Base-by-base conservation (phyloP, 2,888 invertebrate species). In the Teleogryllus oceanicus region DNA sequence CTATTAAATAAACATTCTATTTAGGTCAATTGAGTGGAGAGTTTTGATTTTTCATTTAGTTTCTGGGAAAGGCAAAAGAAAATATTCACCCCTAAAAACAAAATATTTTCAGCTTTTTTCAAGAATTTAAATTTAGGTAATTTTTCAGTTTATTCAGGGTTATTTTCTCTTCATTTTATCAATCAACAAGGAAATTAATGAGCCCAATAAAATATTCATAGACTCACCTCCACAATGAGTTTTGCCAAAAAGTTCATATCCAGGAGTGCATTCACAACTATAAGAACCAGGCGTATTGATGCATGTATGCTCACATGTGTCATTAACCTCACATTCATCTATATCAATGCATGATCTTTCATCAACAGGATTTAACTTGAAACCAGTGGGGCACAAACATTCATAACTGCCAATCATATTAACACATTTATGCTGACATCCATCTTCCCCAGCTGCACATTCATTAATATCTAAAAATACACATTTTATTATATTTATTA, bases 341-440 rank as follows among this genome's bases (percentile, higher is more conserved):
- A 85, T 79, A 77, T 84, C 83, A 79, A 79, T 18, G 24, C 78
- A 80, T 37, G 78, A 76, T 11, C 85, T 86, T 2, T 85, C 85
- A 75, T 85, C 85, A 5, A 85, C 85, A 4, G 80, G 78, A 77
- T 80, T 85, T 37, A 90, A 84, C 80, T 88, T 87, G 81, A 88
- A 87, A 2, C 89, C 90, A 21, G 85, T 83, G 0, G 89, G 88
- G 84, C 92, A 92, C 0, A 87, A 85, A 84, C 92, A 92, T 76
- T 86, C 86, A 79, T 89, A 88, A 62, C 88, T 86, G 4, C 90
- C 90, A 24, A 88, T 85, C 1, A 87, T 87, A 82, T 89, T 89
- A 11, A 87, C 85, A 82, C 90, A 90, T 24, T 83, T 82, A 82
- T 89, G 88, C 0, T 88, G 88, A 83, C 89, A 89, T 11, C 89